phyloP scores from a whole-genome alignment of 2,797 vertebrate genomes.

The Sebastes itinus region DNA sequence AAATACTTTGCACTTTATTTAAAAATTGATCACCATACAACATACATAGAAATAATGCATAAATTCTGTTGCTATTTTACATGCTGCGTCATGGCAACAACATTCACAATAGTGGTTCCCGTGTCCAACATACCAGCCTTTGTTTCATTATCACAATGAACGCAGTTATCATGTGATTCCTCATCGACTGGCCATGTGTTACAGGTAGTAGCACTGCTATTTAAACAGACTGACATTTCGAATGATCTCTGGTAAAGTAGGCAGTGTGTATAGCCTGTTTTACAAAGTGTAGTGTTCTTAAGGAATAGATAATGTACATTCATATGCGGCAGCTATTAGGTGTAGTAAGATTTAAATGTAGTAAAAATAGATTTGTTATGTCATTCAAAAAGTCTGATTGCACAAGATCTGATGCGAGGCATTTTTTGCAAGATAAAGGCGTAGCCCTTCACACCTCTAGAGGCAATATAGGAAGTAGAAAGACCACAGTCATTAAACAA shows the following conservation, averaged over 20 bases:
- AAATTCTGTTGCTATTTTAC: neutral
- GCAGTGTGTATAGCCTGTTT: neutral
- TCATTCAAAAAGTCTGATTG: conserved; percentile 51
- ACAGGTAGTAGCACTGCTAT: neutral
- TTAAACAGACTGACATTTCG: neutral
- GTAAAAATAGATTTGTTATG: conserved; percentile 50
- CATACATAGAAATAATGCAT: conserved; percentile 19
- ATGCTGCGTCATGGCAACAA: conserved; percentile 1
- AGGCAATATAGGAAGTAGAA: neutral
- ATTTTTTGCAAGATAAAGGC: neutral
- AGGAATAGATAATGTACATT: conserved; percentile 33
- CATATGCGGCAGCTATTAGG: conserved; percentile 6
- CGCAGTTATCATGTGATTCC: conserved; percentile 4
- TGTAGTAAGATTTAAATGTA: conserved; percentile 7
- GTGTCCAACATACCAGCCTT: neutral
- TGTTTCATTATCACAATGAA: conserved; percentile 38
- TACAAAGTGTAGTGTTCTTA: neutral
- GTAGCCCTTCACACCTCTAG: neutral
- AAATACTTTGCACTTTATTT: conserved; percentile 54
- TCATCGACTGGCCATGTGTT: neutral
- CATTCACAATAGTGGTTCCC: neutral
- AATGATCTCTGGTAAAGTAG: neutral
- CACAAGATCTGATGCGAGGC: conserved; percentile 24
- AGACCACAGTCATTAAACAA: neutral
- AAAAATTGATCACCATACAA: conserved; percentile 29